Conservation (phyloP, 2,113 vertebrate genomes). For the Oriolus oriolus region DNA sequence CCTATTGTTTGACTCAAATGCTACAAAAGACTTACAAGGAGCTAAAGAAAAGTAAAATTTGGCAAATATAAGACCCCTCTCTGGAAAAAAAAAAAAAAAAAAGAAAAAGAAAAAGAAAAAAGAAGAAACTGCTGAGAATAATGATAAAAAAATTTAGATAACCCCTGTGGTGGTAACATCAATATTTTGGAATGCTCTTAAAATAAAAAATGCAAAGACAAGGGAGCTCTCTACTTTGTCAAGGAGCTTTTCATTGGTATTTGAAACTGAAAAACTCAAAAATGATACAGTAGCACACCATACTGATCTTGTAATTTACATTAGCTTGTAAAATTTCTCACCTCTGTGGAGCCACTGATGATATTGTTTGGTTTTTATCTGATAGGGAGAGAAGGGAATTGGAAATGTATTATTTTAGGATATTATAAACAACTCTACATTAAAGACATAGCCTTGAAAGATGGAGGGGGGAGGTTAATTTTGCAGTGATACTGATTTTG, state of each 20-base stretch:
- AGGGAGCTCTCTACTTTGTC: conserved; percentile 8
- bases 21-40: conserved; percentile 5
- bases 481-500: background rate
- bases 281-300: background rate
- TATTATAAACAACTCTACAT: conserved; percentile 2
- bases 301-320: conserved; percentile 30
- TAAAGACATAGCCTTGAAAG: background rate
- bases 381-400: background rate
- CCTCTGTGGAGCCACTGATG: background rate
- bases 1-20: conserved; percentile 30
- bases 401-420: background rate
- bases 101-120: no score
- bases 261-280: conserved; percentile 28
- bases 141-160: conserved; percentile 6
- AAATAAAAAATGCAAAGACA: conserved; percentile 31
- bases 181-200: conserved; percentile 39
- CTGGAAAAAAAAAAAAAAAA: background rate
- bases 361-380: conserved; percentile 15
- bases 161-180: conserved; percentile 29
- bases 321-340: conserved; percentile 32
- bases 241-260: background rate
- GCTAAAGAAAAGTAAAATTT: conserved; percentile 45
- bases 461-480: background rate
- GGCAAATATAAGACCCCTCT: conserved; percentile 2
- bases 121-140: background rate